These are phyloP conservation scores for Drosophila nebulosa DNA, from an alignment of 1,140 invertebrate genomes.

Conservation along the genomic window DNA sequence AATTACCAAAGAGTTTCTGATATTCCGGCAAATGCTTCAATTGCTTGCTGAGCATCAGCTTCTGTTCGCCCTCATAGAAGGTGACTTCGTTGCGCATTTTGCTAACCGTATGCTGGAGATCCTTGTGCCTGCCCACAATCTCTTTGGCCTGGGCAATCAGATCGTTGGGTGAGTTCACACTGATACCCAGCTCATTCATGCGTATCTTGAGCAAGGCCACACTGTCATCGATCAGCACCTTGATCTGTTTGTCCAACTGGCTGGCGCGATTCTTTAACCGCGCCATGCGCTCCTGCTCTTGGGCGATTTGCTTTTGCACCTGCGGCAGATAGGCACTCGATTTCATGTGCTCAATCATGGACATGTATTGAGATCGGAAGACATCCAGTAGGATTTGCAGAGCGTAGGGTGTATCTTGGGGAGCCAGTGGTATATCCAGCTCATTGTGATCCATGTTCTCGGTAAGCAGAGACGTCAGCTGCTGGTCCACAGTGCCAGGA, in stretches of 20 bases:
- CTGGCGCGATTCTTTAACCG: constrained; percentile 89
- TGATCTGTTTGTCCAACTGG: constrained; percentile 95
- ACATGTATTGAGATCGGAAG: constrained; percentile 91
- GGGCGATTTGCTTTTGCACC: constrained; percentile 89
- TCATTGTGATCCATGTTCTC: constrained; percentile 88
- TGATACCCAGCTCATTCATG: constrained; percentile 94
- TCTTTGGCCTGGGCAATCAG: constrained; percentile 94
- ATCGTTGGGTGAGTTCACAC: constrained; percentile 91
- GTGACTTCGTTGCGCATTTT: constrained; percentile 91
- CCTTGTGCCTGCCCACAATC: constrained; percentile 94
- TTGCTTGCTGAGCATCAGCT: constrained; percentile 84
- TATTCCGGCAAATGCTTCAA: constrained; percentile 82
- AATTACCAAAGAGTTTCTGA: constrained; percentile 80
- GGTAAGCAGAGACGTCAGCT: constrained; percentile 89
- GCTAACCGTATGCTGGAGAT: constrained; percentile 92
- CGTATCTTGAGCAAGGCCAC: constrained; percentile 93
- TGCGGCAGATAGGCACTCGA: constrained; percentile 87
- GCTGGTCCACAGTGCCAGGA: constrained; percentile 94
- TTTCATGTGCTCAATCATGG: constrained; percentile 91
- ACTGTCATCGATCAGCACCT: constrained; percentile 93
- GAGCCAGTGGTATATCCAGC: constrained; percentile 89
- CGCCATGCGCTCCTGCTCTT: constrained; percentile 92
- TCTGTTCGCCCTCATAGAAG: constrained; percentile 86
- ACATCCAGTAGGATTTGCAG: constrained; percentile 92
- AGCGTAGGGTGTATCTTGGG: constrained; percentile 90